Evolutionary conservation across 2,888 invertebrate species (phyloP).

Genomic region (Protonemura montana): DNA sequence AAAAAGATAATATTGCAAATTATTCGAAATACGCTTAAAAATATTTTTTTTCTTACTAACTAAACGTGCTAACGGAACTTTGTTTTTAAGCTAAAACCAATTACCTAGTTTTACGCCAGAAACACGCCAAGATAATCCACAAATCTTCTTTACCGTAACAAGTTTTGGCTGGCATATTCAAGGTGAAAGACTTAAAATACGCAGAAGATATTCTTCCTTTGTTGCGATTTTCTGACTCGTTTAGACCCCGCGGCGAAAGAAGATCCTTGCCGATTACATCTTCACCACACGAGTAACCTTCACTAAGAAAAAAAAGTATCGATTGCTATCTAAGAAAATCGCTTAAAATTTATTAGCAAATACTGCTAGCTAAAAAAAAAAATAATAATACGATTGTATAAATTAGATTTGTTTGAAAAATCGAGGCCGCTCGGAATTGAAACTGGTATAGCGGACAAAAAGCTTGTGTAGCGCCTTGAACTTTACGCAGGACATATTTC

Average conservation of each 20-base stretch:
- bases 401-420: constrained; percentile 7
- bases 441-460: not conserved
- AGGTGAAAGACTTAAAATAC: not conserved
- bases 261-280: not conserved
- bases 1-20: too few relatives aligned
- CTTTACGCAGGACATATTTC: not conserved
- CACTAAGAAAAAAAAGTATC: not conserved
- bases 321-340: not conserved
- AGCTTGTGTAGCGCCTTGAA: not conserved
- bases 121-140: too few relatives aligned
- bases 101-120: too few relatives aligned
- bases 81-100: too few relatives aligned
- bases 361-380: not conserved
- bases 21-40: too few relatives aligned
- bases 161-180: not conserved
- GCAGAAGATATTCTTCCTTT: not conserved
- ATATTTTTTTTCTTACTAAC: too few relatives aligned
- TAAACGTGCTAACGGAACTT: too few relatives aligned
- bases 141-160: too few relatives aligned
- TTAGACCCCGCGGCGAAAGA: not conserved
- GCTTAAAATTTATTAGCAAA: not conserved
- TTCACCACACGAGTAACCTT: not conserved
- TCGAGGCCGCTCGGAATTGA: not conserved
- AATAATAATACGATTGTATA: not conserved
- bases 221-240: not conserved